Evolutionary conservation across 2,888 invertebrate genomes (phyloP).

Genomic region (Oscheius sp.): DNA sequence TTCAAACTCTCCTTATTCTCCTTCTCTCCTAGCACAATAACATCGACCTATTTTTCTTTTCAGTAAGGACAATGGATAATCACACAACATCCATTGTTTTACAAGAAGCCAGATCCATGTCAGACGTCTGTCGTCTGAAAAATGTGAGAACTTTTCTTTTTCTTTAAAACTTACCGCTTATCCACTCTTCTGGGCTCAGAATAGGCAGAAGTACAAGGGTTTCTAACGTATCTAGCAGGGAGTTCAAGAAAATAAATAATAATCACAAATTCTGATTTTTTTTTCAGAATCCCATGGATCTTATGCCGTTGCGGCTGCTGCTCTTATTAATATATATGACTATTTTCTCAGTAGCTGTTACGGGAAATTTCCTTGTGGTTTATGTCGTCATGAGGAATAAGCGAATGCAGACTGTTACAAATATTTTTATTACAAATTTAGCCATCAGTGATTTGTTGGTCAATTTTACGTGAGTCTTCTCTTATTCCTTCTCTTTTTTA

Average conservation of each 20-base stretch:
- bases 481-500: not conserved
- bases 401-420: constrained; percentile 97
- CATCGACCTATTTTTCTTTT: too few relatives aligned
- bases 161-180: not conserved
- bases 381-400: constrained; percentile 91
- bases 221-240: not conserved
- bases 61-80: constrained; percentile 13
- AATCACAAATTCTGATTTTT: not conserved
- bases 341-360: constrained; percentile 88
- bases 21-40: not conserved
- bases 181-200: not conserved
- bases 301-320: constrained; percentile 48
- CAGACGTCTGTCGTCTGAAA: constrained; percentile 16
- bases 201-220: not conserved
- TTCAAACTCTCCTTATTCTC: not conserved
- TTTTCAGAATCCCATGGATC: constrained; percentile 60
- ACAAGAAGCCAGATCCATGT: not conserved
- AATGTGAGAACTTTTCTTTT: constrained; percentile 16
- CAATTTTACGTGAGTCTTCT: constrained; percentile 77
- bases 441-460: constrained; percentile 93
- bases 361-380: constrained; percentile 90
- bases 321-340: constrained; percentile 78
- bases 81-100: constrained; percentile 3
- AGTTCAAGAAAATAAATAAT: not conserved
- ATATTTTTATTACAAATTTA: constrained; percentile 94